Percentiles rank a stretch among this genome's conserved stretches.
Evolutionary conservation across 2,888 invertebrate genomes (phyloP).

Genomic region (Apotomis betuletana): DNA sequence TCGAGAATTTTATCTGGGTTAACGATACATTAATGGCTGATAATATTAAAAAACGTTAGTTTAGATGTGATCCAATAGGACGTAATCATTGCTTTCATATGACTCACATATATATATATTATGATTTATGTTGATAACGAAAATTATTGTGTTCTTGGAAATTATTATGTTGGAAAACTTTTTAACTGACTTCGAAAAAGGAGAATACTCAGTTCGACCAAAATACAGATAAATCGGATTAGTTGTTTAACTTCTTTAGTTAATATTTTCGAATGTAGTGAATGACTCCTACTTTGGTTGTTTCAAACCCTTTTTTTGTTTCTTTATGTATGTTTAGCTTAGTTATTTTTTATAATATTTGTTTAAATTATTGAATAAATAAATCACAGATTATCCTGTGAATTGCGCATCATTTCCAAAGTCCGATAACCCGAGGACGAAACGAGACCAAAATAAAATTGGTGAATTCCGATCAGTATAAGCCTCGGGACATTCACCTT

Average conservation of each 20-base stretch:
- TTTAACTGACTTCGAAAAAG: too few relatives aligned
- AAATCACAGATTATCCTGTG: neutral
- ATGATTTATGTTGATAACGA: too few relatives aligned
- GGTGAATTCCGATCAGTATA: conserved; percentile 70
- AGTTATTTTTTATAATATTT: neutral
- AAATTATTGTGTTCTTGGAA: too few relatives aligned
- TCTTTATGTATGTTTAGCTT: too few relatives aligned
- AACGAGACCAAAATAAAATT: conserved; percentile 74
- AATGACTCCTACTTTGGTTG: too few relatives aligned
- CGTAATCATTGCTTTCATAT: neutral
- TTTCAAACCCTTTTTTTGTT: too few relatives aligned
- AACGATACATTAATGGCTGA: conserved; percentile 54
- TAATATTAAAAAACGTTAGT: neutral
- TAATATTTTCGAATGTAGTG: too few relatives aligned
- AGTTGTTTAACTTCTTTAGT: too few relatives aligned
- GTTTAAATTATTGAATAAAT: too few relatives aligned
- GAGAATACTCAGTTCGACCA: too few relatives aligned
- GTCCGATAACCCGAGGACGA: conserved; percentile 74
- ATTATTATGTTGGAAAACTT: too few relatives aligned
- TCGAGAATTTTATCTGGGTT: conserved; percentile 53
- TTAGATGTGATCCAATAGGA: neutral
- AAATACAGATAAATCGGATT: too few relatives aligned
- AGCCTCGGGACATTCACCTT: conserved; percentile 72
- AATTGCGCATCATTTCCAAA: conserved; percentile 13
- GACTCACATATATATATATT: neutral